Conservation (phyloP, 2,888 invertebrate species). For the Ichneumoninae sp. region DNA sequence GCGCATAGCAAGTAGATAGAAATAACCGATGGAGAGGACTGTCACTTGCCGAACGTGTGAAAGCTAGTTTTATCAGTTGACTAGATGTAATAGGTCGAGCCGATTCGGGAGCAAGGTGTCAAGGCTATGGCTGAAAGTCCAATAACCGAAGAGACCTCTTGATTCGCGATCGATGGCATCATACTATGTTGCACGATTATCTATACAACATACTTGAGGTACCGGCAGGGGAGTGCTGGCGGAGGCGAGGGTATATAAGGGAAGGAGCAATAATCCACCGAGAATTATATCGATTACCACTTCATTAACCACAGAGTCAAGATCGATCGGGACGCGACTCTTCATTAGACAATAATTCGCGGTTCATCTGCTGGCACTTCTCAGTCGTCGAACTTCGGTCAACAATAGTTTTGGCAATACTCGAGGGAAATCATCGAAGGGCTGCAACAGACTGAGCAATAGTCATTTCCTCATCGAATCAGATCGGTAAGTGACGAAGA, state of each 20-base stretch:
- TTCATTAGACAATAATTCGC: background rate
- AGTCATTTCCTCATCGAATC: background rate
- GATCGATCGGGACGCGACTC: background rate
- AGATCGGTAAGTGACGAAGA: background rate
- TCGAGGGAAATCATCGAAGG: background rate
- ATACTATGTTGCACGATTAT: constrained; percentile 10
- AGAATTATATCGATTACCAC: constrained; percentile 18
- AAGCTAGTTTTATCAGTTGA: background rate
- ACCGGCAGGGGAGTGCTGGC: background rate
- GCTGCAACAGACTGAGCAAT: background rate
- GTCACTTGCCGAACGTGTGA: background rate
- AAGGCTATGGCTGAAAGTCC: constrained; percentile 31
- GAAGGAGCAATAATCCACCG: background rate
- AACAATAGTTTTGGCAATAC: background rate
- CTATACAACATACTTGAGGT: background rate
- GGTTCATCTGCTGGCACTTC: background rate
- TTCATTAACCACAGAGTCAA: background rate
- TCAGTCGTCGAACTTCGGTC: background rate
- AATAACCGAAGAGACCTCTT: constrained; percentile 23
- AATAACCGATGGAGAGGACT: background rate
- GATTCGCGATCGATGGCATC: constrained; percentile 11
- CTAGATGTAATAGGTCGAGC: background rate
- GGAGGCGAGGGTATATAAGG: background rate
- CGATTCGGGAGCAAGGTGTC: constrained; percentile 11
- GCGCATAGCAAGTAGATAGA: background rate